Conservation (phyloP, 2,113 vertebrate genomes). For the Marmota monax region DNA sequence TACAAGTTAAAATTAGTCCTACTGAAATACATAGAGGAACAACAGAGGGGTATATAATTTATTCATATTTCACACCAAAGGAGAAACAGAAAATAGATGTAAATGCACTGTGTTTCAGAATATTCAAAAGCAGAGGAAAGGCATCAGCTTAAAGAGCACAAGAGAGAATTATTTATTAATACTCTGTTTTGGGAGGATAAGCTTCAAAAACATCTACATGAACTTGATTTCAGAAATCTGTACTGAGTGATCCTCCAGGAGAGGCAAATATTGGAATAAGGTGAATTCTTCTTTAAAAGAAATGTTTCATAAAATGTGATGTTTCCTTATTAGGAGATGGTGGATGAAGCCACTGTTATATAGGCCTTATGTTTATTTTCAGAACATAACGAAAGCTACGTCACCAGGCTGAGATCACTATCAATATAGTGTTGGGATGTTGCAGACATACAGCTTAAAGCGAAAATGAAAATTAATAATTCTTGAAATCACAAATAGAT, state of each 20-base stretch:
- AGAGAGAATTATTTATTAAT: background rate
- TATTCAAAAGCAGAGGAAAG: background rate
- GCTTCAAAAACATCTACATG: background rate
- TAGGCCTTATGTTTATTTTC: background rate
- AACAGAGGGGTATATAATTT: background rate
- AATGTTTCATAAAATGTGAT: background rate
- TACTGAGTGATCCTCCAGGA: background rate
- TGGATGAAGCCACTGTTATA: background rate
- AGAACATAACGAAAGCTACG: background rate
- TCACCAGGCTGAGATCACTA: background rate
- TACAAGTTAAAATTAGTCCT: background rate
- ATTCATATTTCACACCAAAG: background rate
- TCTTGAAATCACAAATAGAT: background rate
- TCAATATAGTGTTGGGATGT: background rate
- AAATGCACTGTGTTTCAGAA: conserved; percentile 1
- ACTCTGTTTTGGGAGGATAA: background rate
- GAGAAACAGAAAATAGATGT: background rate
- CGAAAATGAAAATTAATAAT: conserved; percentile 1
- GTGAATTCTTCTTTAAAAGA: background rate
- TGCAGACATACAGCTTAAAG: background rate
- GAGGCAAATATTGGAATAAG: background rate
- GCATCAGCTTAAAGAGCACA: background rate
- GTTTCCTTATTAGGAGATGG: background rate
- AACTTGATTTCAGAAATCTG: background rate
- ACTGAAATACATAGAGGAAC: background rate